Evolutionary conservation across 2,113 vertebrate species (phyloP).

Genomic region (Oncorhynchus clarkii): DNA sequence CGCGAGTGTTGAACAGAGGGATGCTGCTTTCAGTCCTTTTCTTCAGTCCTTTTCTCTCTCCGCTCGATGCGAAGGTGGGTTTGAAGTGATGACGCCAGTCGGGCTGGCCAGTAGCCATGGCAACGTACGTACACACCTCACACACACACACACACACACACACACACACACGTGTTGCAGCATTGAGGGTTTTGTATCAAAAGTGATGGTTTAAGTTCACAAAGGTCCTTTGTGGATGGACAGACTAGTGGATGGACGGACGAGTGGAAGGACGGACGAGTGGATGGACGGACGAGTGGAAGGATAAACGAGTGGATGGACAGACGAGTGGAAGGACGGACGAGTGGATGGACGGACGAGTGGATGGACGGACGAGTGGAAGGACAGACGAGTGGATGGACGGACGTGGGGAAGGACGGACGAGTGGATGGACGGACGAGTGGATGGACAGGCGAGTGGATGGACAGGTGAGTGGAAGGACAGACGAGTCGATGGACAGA

Average conservation of each 20-base stretch:
- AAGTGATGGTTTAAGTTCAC: not conserved
- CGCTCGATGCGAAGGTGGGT: slow-evolving; percentile 63
- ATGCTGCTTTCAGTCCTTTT: slow-evolving; percentile 46
- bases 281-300: not conserved
- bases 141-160: no score
- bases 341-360: not conserved
- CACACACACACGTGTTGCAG: not conserved
- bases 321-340: slow-evolving; percentile 9
- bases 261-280: not conserved
- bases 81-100: slow-evolving; percentile 66
- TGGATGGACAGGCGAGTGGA: no score
- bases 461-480: no score
- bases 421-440: rapidly evolving
- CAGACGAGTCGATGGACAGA: rapidly evolving
- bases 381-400: no score
- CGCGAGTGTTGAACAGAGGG: slow-evolving; percentile 24
- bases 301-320: slow-evolving; percentile 22
- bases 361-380: no score
- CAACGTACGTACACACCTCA: slow-evolving; percentile 13
- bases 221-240: slow-evolving; percentile 2
- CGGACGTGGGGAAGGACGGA: rapidly evolving
- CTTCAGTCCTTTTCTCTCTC: slow-evolving; percentile 47
- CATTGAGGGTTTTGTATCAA: not conserved
- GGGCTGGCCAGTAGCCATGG: slow-evolving; percentile 52
- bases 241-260: not conserved